phyloP scores from a whole-genome alignment of 2,888 invertebrate species.

The Catocala sponsa region DNA sequence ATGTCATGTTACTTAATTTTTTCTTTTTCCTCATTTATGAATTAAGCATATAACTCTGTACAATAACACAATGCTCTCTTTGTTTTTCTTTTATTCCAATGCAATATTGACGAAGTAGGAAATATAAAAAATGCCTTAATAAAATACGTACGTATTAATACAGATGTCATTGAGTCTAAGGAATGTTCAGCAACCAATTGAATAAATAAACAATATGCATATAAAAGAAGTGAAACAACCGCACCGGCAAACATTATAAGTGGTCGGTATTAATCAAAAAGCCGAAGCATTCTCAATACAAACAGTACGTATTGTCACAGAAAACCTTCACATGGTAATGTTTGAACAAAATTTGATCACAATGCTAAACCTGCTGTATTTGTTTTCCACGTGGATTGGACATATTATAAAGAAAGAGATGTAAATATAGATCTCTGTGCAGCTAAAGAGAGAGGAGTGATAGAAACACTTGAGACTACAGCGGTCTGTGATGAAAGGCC shows the following conservation, averaged over 20 bases:
- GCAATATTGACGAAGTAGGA: not conserved
- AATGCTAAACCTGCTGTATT: slow-evolving; percentile 67
- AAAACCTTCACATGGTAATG: slow-evolving; percentile 53
- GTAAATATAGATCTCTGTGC: slow-evolving; percentile 46
- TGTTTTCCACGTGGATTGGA: slow-evolving; percentile 72
- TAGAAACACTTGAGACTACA: slow-evolving; percentile 80
- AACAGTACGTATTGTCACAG: slow-evolving; percentile 66
- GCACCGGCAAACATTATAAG: slow-evolving; percentile 65
- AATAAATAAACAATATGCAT: slow-evolving; percentile 66
- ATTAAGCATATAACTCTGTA: too few species aligned
- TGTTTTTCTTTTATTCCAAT: too few species aligned
- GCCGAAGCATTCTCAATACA: slow-evolving; percentile 73
- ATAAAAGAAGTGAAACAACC: slow-evolving; percentile 64
- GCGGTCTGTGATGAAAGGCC: slow-evolving; percentile 75
- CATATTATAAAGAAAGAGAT: slow-evolving; percentile 71
- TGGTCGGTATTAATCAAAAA: slow-evolving; percentile 66
- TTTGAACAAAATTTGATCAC: slow-evolving; percentile 74
- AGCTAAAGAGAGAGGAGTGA: slow-evolving; percentile 63
- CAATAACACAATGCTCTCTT: too few species aligned
- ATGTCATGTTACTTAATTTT: too few species aligned
- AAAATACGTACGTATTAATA: slow-evolving; percentile 42
- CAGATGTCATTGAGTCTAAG: slow-evolving; percentile 54
- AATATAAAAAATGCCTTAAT: not conserved
- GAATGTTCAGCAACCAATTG: slow-evolving; percentile 66
- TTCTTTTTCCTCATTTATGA: too few species aligned